Evolutionary conservation across 2,797 vertebrate species (phyloP).

Genomic region (Onychomys leucogaster): DNA sequence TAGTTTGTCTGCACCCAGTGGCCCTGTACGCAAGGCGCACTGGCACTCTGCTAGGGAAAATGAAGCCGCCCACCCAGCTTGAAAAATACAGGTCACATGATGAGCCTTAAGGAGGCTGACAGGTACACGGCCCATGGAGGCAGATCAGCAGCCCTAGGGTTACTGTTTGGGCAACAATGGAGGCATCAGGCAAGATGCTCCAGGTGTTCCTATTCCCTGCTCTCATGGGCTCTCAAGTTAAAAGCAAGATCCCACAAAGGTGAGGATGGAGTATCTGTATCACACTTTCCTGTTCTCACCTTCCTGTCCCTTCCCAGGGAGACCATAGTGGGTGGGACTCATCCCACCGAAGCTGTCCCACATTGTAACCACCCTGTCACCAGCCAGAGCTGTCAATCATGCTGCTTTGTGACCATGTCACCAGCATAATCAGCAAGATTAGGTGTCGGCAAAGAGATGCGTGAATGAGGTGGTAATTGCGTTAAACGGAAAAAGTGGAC

Average conservation of each 20-base stretch:
- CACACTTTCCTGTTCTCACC: slow-evolving; percentile 65
- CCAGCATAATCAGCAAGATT: slow-evolving; percentile 87
- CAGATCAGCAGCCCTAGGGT: slow-evolving; percentile 67
- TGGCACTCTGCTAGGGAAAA: neutral
- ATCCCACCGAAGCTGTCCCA: slow-evolving; percentile 83
- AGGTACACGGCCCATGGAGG: slow-evolving; percentile 70
- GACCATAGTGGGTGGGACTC: slow-evolving; percentile 85
- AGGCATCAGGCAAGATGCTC: slow-evolving; percentile 81
- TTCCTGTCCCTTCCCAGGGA: slow-evolving; percentile 80
- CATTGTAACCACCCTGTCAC: slow-evolving; percentile 85
- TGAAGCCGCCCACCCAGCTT: slow-evolving; percentile 69
- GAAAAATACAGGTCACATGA: slow-evolving; percentile 69
- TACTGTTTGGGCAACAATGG: slow-evolving; percentile 63
- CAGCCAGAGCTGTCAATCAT: slow-evolving; percentile 89
- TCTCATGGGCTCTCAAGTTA: neutral
- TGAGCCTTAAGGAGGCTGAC: slow-evolving; percentile 62
- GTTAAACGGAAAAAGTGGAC: slow-evolving; percentile 87
- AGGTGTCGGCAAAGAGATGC: slow-evolving; percentile 87
- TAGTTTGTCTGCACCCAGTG: neutral
- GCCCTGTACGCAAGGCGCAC: too few relatives aligned
- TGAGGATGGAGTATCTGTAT: too few relatives aligned
- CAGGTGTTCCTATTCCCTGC: neutral
- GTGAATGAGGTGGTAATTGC: slow-evolving; percentile 88
- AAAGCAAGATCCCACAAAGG: neutral
- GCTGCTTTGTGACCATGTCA: slow-evolving; percentile 88